Evolutionary conservation across 2,888 invertebrate species (phyloP).

Genomic region (Serripes groenlandicus): DNA sequence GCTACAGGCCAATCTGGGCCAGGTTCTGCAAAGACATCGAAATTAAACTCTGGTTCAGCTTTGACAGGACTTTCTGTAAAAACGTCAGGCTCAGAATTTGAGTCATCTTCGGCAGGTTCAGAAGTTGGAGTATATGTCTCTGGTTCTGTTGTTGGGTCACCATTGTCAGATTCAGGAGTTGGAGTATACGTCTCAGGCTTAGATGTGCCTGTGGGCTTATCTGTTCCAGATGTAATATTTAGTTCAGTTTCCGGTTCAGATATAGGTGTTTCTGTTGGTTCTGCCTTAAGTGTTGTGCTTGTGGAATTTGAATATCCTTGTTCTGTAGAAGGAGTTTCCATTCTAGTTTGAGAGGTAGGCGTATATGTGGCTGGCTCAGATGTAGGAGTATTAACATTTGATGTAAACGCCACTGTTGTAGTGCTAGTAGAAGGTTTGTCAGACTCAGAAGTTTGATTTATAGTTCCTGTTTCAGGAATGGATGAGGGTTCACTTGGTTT

Average conservation of each 20-base stretch:
- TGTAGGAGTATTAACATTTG: background rate
- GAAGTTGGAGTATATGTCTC: conserved; percentile 28
- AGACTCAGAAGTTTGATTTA: no score
- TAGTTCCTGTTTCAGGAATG: no score
- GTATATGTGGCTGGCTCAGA: background rate
- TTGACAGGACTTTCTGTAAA: conserved; percentile 17
- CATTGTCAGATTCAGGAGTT: background rate
- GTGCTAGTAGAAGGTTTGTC: background rate
- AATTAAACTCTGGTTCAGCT: conserved; percentile 61
- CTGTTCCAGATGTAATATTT: background rate
- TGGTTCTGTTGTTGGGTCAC: conserved; percentile 16
- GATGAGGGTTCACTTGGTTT: no score
- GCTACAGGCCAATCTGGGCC: conserved; percentile 83
- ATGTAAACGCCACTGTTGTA: no score
- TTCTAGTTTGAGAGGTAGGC: background rate
- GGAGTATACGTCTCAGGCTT: conserved; percentile 15
- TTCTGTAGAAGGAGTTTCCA: no score
- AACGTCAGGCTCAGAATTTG: no score
- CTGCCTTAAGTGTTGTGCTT: no score
- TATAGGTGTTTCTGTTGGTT: background rate
- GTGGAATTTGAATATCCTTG: no score
- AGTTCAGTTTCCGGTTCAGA: no score
- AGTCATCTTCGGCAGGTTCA: conserved; percentile 43
- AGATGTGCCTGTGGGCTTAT: background rate
- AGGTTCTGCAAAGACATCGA: conserved; percentile 77